These are phyloP conservation scores for Amphilophus citrinellus DNA, from an alignment of 2,113 vertebrate genomes.

Conservation along the genomic window DNA sequence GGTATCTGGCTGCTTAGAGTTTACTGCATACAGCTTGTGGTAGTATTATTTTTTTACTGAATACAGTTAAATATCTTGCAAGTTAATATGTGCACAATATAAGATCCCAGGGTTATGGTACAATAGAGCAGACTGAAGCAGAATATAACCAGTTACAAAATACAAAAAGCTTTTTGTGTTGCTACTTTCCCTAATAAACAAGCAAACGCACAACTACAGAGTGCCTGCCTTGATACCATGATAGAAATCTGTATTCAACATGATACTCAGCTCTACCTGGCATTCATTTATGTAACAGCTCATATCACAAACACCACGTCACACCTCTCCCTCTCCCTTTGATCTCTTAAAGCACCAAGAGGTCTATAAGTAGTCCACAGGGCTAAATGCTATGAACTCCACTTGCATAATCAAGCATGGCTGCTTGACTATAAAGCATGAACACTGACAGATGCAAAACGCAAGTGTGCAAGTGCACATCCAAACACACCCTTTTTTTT, in stretches of 20 bases:
- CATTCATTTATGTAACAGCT: slow-evolving; percentile 51
- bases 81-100: too few species aligned
- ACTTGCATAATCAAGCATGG: slow-evolving; percentile 62
- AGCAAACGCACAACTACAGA: neutral
- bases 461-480: neutral
- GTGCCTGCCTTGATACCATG: neutral
- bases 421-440: slow-evolving; percentile 45
- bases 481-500: neutral
- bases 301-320: slow-evolving; percentile 43
- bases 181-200: neutral
- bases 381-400: slow-evolving; percentile 68
- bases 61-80: too few species aligned
- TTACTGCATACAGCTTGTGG: too few species aligned
- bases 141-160: neutral
- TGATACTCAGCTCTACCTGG: slow-evolving; percentile 42
- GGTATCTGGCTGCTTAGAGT: too few species aligned
- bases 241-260: slow-evolving; percentile 14
- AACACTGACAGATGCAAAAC: slow-evolving; percentile 53
- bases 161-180: neutral
- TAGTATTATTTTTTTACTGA: too few species aligned
- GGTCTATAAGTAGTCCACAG: slow-evolving; percentile 58
- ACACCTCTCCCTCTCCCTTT: slow-evolving; percentile 46
- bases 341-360: slow-evolving; percentile 53
- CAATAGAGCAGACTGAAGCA: too few species aligned
- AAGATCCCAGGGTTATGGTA: too few species aligned